A percentile compares a stretch with the other conserved stretches of the same genome.
These are phyloP conservation scores for Colletes gigas DNA, from an alignment of 1,140 invertebrate species.

Conservation along the genomic window DNA sequence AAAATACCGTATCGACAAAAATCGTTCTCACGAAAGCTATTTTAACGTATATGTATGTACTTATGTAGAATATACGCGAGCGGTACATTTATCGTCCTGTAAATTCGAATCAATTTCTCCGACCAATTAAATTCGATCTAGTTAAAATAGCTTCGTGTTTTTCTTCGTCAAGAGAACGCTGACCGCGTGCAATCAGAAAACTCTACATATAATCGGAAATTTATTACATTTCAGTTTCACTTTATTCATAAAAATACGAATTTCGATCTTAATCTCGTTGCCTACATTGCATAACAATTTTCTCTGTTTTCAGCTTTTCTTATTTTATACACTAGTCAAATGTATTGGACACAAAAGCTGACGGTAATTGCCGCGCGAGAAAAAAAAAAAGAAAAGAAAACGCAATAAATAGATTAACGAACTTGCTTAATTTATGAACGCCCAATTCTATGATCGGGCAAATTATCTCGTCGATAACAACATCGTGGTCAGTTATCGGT, in stretches of 20 bases:
- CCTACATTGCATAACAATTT: conserved; percentile 68
- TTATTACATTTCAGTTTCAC: conserved; percentile 54
- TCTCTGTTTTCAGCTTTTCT: conserved; percentile 16
- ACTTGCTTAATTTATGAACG: conserved; percentile 27
- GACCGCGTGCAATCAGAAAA: background rate
- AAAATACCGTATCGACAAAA: conserved; percentile 19
- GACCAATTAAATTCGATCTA: too few species aligned
- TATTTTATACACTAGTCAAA: conserved; percentile 52
- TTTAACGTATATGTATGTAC: too few species aligned
- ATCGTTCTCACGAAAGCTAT: background rate
- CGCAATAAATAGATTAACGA: conserved; percentile 58
- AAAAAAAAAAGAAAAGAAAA: conserved; percentile 31
- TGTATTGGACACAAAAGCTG: conserved; percentile 48
- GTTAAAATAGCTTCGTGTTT: background rate
- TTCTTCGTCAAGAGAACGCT: background rate
- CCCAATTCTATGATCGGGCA: conserved; percentile 6
- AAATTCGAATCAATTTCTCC: too few species aligned
- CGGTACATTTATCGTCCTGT: too few species aligned
- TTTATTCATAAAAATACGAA: conserved; percentile 76
- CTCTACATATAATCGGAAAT: background rate
- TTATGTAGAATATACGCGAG: too few species aligned
- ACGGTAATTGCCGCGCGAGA: conserved; percentile 12
- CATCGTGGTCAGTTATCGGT: conserved; percentile 1
- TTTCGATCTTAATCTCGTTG: conserved; percentile 65
- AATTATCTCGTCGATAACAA: conserved; percentile 21